phyloP scores from a whole-genome alignment of 2,113 vertebrate genomes.

The Procavia capensis region DNA sequence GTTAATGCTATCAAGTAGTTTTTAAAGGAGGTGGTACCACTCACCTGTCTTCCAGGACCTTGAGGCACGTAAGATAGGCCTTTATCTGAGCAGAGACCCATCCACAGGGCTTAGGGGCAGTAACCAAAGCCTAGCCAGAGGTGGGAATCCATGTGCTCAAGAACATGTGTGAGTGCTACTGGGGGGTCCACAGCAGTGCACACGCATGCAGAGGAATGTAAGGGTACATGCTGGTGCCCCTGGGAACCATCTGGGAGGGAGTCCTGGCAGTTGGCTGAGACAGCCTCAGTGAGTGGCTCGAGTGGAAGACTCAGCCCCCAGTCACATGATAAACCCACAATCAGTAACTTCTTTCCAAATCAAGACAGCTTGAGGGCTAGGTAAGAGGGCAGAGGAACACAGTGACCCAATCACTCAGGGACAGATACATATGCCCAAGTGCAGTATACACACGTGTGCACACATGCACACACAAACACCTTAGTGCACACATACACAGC shows the following conservation, averaged over 20 bases:
- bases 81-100: not conserved
- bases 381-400: not conserved
- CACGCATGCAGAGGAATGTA: not conserved
- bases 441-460: not conserved
- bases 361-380: too few relatives aligned
- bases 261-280: not conserved
- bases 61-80: not conserved
- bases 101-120: not conserved
- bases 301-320: not conserved
- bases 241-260: not conserved
- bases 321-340: not conserved
- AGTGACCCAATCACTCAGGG: not conserved
- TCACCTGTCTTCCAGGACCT: not conserved
- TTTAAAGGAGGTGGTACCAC: not conserved
- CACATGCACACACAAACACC: not conserved
- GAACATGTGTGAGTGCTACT: not conserved
- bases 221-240: not conserved
- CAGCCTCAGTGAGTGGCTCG: not conserved
- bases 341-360: not conserved
- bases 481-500: not conserved
- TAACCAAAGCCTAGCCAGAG: not conserved
- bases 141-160: rapidly evolving
- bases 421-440: not conserved
- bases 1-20: too few relatives aligned
- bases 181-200: not conserved